Conservation (phyloP, 23 tunicate genomes). For the Pegea sp. region DNA sequence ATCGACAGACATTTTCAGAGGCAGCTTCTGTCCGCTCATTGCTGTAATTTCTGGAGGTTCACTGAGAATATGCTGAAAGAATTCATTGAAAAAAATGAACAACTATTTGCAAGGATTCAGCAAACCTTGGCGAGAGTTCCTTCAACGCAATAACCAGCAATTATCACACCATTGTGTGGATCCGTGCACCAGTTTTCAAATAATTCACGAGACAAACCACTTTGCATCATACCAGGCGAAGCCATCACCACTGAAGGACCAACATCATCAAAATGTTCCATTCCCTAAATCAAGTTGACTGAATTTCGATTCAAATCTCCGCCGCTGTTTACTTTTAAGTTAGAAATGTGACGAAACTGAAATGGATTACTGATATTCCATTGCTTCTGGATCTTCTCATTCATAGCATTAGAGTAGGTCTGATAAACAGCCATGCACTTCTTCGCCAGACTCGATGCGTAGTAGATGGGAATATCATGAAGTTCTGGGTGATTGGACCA, state of each 20-base stretch:
- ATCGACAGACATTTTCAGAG: constrained; percentile 79
- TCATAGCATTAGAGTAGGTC: constrained; percentile 96
- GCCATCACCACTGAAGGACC: constrained; percentile 98
- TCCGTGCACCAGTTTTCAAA: constrained; percentile 87
- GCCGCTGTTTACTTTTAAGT: constrained; percentile 84
- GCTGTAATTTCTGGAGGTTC: constrained; percentile 76
- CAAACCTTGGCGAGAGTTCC: constrained; percentile 85
- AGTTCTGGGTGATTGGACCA: constrained; percentile 89
- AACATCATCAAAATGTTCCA: constrained; percentile 90
- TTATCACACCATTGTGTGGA: constrained; percentile 54
- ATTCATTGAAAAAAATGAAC: no score
- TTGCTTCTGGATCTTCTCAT: constrained; percentile 74
- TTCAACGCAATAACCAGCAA: constrained; percentile 93
- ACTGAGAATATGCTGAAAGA: constrained; percentile 70
- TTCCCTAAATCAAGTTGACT: constrained; percentile 38
- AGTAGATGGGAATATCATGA: constrained; percentile 88
- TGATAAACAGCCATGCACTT: constrained; percentile 96
- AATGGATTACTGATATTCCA: constrained; percentile 64
- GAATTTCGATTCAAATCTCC: no score
- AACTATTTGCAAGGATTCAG: no score
- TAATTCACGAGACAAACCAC: constrained; percentile 68
- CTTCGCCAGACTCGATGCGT: constrained; percentile 90
- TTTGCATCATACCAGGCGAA: constrained; percentile 96
- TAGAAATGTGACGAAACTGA: constrained; percentile 83
- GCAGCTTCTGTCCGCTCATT: constrained; percentile 70